Evolutionary conservation across 2,888 invertebrate species (phyloP).

Genomic region (Nephrotoma appendiculata): DNA sequence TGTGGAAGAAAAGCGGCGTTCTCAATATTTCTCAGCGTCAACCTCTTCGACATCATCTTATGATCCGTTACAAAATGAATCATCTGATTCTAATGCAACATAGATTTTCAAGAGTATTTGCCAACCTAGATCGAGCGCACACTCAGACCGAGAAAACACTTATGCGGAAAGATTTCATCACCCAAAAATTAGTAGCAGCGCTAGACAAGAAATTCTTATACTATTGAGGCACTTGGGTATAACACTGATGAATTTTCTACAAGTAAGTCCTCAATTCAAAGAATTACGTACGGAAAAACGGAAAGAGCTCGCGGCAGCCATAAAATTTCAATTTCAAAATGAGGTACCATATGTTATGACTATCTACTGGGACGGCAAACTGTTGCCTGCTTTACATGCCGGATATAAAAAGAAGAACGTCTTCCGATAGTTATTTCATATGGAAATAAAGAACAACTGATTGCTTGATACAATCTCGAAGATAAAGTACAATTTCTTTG

Average conservation of each 20-base stretch:
- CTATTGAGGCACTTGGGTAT: slow-evolving; percentile 15
- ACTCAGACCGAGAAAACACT: slow-evolving; percentile 8
- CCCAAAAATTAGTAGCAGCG: slow-evolving; percentile 7
- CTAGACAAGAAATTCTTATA: slow-evolving; percentile 13
- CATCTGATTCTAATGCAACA: no score
- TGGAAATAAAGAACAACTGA: slow-evolving; percentile 17
- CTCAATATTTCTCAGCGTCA: no score
- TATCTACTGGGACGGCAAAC: slow-evolving; percentile 19
- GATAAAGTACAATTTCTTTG: slow-evolving; percentile 16
- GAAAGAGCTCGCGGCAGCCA: slow-evolving; percentile 15
- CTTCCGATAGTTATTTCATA: slow-evolving; percentile 24
- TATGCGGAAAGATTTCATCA: slow-evolving; percentile 15
- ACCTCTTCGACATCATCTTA: no score
- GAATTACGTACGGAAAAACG: slow-evolving; percentile 13
- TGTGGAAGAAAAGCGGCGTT: no score
- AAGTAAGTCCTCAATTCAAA: slow-evolving; percentile 18
- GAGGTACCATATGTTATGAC: slow-evolving; percentile 15
- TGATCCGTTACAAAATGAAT: no score
- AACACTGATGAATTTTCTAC: slow-evolving; percentile 18
- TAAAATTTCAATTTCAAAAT: slow-evolving; percentile 22
- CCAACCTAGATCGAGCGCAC: slow-evolving; percentile 6
- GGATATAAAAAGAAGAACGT: slow-evolving; percentile 17
- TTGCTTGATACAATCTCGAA: slow-evolving; percentile 14
- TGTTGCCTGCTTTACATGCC: slow-evolving; percentile 17
- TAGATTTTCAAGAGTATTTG: slow-evolving; percentile 5